phyloP scores from a whole-genome alignment of 2,113 vertebrate genomes.

The Labeo rohita region DNA sequence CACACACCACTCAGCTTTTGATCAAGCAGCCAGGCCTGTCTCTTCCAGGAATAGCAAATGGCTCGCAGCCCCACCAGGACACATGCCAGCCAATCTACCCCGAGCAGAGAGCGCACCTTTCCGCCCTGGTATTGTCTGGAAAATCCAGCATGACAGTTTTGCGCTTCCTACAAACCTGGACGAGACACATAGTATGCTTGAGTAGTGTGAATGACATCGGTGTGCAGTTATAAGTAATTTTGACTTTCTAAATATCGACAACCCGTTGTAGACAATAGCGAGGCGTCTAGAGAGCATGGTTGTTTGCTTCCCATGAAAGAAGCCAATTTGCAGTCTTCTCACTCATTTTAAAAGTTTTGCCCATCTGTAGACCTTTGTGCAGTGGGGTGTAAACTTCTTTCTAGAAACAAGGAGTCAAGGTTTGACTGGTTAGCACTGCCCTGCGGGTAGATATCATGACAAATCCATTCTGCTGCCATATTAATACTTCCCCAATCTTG shows the following conservation, averaged over 20 bases:
- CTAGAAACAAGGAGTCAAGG: neutral
- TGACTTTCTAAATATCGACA: constrained; percentile 30
- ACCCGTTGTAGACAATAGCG: neutral
- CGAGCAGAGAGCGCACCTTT: constrained; percentile 18
- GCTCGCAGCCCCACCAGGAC: constrained; percentile 24
- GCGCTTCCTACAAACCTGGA: neutral
- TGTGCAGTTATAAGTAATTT: constrained; percentile 9
- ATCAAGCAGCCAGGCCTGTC: constrained; percentile 23
- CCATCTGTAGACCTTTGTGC: neutral
- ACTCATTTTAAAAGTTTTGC: neutral
- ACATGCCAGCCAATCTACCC: constrained; percentile 43
- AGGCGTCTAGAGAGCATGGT: neutral
- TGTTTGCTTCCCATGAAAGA: constrained; percentile 24
- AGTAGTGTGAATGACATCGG: neutral
- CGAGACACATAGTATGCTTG: neutral
- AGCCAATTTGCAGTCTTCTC: constrained; percentile 11
- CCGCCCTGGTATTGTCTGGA: neutral
- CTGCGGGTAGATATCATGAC: neutral
- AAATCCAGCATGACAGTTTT: neutral
- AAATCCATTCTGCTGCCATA: neutral
- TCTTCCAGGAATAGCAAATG: constrained; percentile 37
- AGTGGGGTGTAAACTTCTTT: constrained; percentile 4
- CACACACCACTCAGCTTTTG: constrained; percentile 20
- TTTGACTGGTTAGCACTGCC: neutral
- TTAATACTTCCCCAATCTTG: neutral